A percentile compares a stretch with the other conserved stretches of the same genome.
Evolutionary conservation across 2,888 invertebrate genomes (phyloP).

Genomic region (Acrocyrtus sp.): DNA sequence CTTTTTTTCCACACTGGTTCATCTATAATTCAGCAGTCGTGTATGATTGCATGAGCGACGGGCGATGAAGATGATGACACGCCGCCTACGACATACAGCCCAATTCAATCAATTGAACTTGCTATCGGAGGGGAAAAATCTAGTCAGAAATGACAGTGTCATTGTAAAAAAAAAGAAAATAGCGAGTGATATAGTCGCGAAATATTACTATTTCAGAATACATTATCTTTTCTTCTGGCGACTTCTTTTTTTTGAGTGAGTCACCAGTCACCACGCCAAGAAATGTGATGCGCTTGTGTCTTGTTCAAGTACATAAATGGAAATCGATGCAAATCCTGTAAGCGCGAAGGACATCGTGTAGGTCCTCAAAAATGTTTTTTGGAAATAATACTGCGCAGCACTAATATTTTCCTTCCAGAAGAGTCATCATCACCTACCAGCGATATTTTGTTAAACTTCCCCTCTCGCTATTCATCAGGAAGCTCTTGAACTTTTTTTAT

Average conservation of each 20-base stretch:
- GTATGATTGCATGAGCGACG: neutral
- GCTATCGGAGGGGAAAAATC: too few species aligned
- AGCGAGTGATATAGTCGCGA: too few species aligned
- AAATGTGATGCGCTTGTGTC: neutral
- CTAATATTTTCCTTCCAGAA: neutral
- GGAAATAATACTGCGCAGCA: too few species aligned
- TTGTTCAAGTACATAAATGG: too few species aligned
- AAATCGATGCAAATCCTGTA: too few species aligned
- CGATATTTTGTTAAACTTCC: neutral
- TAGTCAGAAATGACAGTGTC: constrained; percentile 30
- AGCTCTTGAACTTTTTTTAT: neutral
- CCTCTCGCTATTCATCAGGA: neutral
- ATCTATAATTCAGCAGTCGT: too few species aligned
- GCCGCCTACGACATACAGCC: constrained; percentile 13
- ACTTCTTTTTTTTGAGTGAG: constrained; percentile 11
- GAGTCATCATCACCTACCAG: neutral
- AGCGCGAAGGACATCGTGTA: too few species aligned
- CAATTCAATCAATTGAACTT: constrained; percentile 5
- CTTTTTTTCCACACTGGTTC: neutral
- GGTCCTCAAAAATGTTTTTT: too few species aligned
- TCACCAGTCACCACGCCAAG: constrained; percentile 18
- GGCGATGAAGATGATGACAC: constrained; percentile 14
- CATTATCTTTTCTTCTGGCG: neutral
- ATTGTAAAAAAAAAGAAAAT: too few species aligned
- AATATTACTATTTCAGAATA: constrained; percentile 6